Percentiles rank a stretch among this genome's conserved stretches.
phyloP scores from a whole-genome alignment of 2,797 vertebrate genomes.

The Uromys caudimaculatus region DNA sequence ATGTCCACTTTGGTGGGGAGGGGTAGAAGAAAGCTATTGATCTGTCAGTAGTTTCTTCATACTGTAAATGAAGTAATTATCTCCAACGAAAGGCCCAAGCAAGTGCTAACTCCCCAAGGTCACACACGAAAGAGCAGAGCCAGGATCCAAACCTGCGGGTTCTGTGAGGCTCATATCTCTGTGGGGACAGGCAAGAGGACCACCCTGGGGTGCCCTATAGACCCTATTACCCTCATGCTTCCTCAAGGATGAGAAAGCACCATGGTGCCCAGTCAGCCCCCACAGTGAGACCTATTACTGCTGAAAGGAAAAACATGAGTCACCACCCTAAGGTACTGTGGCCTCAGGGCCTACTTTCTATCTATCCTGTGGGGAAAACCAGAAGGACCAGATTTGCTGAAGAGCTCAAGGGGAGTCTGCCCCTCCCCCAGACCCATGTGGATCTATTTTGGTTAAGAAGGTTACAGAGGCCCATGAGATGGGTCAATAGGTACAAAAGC shows the following conservation, averaged over 20 bases:
- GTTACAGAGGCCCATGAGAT: neutral
- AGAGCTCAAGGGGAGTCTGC: neutral
- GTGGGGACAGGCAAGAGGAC: neutral
- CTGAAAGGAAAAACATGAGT: constrained; percentile 43
- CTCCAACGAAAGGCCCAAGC: neutral
- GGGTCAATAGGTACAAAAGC: neutral
- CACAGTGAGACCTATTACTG: neutral
- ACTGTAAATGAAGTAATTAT: neutral
- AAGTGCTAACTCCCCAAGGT: neutral
- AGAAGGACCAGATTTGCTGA: neutral
- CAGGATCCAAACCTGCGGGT: neutral
- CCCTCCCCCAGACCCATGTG: accelerated
- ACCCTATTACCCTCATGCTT: neutral
- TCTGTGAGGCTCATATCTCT: neutral
- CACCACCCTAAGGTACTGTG: neutral
- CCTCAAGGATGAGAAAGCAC: neutral
- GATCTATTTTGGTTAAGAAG: neutral
- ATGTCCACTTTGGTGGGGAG: neutral
- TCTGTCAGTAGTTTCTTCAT: neutral
- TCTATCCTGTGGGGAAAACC: neutral
- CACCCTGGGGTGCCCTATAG: too few species aligned
- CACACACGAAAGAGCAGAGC: neutral
- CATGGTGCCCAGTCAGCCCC: neutral
- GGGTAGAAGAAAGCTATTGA: neutral
- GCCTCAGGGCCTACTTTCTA: neutral